A percentile compares a stretch with the other conserved stretches of the same genome.
Conservation (phyloP, 2,888 invertebrate species). For the Pardosa pseudoannulata region DNA sequence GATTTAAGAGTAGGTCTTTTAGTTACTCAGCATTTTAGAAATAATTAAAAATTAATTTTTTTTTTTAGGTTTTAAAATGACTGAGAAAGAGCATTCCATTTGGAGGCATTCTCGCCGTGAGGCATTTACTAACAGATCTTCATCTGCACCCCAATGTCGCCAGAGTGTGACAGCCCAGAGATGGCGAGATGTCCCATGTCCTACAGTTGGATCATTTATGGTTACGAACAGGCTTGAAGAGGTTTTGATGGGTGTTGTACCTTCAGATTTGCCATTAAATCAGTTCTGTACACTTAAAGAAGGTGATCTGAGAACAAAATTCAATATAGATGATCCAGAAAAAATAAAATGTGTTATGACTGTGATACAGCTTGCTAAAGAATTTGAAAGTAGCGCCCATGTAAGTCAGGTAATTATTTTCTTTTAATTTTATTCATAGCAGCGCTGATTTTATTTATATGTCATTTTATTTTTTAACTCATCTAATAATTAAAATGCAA, state of each 20-base stretch:
- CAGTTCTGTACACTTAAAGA: constrained; percentile 62
- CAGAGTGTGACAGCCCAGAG: constrained; percentile 41
- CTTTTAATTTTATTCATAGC: not conserved
- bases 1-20: too few relatives aligned
- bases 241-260: constrained; percentile 64
- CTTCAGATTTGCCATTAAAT: constrained; percentile 63
- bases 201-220: constrained; percentile 70
- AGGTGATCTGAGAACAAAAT: constrained; percentile 53
- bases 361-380: constrained; percentile 57
- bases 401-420: constrained; percentile 24
- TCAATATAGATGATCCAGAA: constrained; percentile 56
- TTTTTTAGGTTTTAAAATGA: constrained; percentile 31
- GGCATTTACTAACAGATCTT: constrained; percentile 65
- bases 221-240: constrained; percentile 59
- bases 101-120: constrained; percentile 68
- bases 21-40: too few relatives aligned
- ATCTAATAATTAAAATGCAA: too few relatives aligned
- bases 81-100: constrained; percentile 58
- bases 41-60: not conserved
- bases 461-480: not conserved
- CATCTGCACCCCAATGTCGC: constrained; percentile 63
- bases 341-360: constrained; percentile 61
- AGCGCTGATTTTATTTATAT: too few relatives aligned
- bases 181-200: constrained; percentile 49
- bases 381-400: constrained; percentile 46